Evolutionary conservation across 2,113 vertebrate species (phyloP).

Genomic region (Chlorocebus sabaeus): DNA sequence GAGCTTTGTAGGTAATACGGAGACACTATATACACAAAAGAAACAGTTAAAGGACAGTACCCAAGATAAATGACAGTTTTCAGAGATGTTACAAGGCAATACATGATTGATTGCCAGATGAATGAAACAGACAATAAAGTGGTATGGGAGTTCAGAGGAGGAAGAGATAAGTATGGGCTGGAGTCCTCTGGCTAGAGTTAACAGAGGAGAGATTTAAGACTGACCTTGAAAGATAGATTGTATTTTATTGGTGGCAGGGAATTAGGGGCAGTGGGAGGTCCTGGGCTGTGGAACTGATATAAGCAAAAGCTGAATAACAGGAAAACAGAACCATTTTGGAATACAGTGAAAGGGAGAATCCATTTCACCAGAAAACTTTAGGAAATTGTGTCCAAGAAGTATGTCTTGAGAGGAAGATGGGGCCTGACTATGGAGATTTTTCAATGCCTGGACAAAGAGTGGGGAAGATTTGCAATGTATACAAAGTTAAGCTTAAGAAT

Average conservation of each 20-base stretch:
- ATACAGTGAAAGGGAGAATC: background rate
- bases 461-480: background rate
- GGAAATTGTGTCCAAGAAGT: background rate
- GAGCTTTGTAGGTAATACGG: background rate
- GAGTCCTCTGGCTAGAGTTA: background rate
- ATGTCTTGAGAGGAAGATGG: background rate
- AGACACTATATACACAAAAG: slow-evolving; percentile 29
- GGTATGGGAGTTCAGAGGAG: background rate
- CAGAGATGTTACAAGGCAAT: slow-evolving; percentile 11
- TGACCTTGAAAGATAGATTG: slow-evolving; percentile 25
- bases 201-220: slow-evolving; percentile 33
- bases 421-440: background rate
- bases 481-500: slow-evolving; percentile 25
- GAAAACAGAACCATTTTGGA: slow-evolving; percentile 11
- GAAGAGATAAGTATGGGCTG: background rate
- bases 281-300: background rate
- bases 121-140: slow-evolving; percentile 51
- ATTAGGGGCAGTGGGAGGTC: background rate
- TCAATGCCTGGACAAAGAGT: background rate
- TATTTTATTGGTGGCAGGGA: background rate
- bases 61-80: slow-evolving; percentile 28
- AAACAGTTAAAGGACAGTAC: background rate
- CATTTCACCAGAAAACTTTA: background rate
- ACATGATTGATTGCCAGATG: background rate
- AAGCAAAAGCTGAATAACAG: slow-evolving; percentile 8